Conservation (phyloP, 2,797 vertebrate genomes). For the Brachyalestes nurse region DNA sequence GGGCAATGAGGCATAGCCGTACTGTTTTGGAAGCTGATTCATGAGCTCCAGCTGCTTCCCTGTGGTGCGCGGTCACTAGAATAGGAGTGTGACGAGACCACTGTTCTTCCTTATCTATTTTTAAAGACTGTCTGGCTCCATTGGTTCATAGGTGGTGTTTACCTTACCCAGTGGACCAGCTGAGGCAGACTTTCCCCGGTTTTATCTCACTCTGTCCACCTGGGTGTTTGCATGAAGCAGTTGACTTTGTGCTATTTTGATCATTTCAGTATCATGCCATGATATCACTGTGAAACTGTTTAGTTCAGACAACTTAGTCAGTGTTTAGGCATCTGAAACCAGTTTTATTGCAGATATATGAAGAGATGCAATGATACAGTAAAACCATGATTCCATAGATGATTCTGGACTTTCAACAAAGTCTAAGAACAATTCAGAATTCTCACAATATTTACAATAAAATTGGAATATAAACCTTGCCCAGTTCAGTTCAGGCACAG, state of each 20-base stretch:
- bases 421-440: no score
- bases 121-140: not conserved
- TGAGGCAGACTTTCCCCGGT: not conserved
- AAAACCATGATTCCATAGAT: no score
- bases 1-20: slow-evolving; percentile 6
- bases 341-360: no score
- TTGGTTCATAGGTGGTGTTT: not conserved
- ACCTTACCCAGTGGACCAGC: not conserved
- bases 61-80: not conserved
- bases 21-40: slow-evolving; percentile 21
- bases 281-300: slow-evolving; percentile 12
- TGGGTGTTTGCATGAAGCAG: not conserved
- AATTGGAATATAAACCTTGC: no score
- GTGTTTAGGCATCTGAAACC: no score
- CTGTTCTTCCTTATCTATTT: slow-evolving; percentile 24
- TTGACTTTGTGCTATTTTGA: not conserved
- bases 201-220: not conserved
- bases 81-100: slow-evolving; percentile 6
- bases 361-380: no score
- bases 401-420: no score
- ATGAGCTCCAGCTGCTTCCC: slow-evolving; percentile 30
- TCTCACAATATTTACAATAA: no score
- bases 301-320: not conserved
- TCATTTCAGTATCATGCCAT: no score
- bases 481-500: no score